Conservation (phyloP, 2,113 vertebrate genomes). For the Trogon melanurus region DNA sequence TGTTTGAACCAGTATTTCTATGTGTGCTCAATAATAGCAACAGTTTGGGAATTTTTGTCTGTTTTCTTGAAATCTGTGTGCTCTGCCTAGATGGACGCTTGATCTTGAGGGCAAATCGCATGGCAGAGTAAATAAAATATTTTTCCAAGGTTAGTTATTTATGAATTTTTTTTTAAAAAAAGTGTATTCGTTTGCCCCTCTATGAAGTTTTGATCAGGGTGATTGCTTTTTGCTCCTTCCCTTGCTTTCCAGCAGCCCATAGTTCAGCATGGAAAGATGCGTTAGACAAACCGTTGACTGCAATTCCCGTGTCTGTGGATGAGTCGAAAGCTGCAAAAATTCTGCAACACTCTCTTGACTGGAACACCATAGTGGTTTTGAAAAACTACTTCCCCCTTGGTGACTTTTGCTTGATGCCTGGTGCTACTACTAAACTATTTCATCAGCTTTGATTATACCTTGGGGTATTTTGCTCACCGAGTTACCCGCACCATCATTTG, state of each 20-base stretch:
- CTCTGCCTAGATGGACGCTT: neutral
- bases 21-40: neutral
- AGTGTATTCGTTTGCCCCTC: neutral
- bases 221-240: neutral
- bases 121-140: neutral
- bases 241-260: neutral
- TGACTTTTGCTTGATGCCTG: neutral
- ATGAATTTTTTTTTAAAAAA: neutral
- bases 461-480: neutral
- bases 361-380: neutral
- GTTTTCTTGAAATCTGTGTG: neutral
- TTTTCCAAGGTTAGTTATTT: neutral
- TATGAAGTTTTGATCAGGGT: neutral
- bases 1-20: neutral
- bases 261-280: neutral
- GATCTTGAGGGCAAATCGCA: neutral
- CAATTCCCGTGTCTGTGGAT: neutral
- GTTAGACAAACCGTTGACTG: neutral
- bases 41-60: neutral
- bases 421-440: neutral
- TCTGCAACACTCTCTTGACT: neutral
- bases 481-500: neutral
- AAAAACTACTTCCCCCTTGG: neutral
- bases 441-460: neutral
- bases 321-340: neutral